A percentile compares a stretch with the other conserved stretches of the same genome.
phyloP scores from a whole-genome alignment of 2,797 vertebrate genomes.

The Salarias fasciatus region DNA sequence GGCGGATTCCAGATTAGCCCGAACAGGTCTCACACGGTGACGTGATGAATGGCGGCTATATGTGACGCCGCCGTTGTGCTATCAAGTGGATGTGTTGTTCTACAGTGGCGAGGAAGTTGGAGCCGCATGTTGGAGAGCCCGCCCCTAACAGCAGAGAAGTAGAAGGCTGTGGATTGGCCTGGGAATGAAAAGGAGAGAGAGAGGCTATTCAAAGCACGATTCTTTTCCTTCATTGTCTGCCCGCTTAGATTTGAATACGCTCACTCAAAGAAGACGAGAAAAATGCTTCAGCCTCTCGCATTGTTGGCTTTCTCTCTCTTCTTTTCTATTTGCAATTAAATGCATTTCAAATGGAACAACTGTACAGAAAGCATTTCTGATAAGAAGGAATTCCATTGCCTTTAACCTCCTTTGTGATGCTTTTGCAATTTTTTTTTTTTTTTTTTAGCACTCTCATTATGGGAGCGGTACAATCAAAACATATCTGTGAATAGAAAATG shows the following conservation, averaged over 20 bases:
- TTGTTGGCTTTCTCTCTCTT: slow-evolving; percentile 82
- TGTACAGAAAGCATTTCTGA: slow-evolving; percentile 85
- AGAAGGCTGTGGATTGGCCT: slow-evolving; percentile 76
- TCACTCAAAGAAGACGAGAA: slow-evolving; percentile 82
- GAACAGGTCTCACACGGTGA: slow-evolving; percentile 23
- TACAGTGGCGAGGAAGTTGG: slow-evolving; percentile 66
- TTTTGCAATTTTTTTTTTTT: slow-evolving; percentile 83
- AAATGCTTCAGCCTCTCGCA: slow-evolving; percentile 82
- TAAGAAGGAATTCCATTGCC: slow-evolving; percentile 84
- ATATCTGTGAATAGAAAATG: slow-evolving; percentile 80
- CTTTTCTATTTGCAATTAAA: slow-evolving; percentile 90
- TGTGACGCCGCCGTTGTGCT: slow-evolving; percentile 38
- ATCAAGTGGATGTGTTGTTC: slow-evolving; percentile 73
- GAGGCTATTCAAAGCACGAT: slow-evolving; percentile 85
- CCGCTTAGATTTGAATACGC: slow-evolving; percentile 83
- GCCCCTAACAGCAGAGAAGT: slow-evolving; percentile 65
- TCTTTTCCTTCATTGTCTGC: slow-evolving; percentile 81
- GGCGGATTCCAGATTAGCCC: slow-evolving; percentile 18
- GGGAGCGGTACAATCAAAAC: slow-evolving; percentile 82
- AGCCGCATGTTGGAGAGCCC: slow-evolving; percentile 63
- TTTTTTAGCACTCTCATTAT: slow-evolving; percentile 76
- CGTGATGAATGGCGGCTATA: slow-evolving; percentile 40
- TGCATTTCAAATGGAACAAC: slow-evolving; percentile 89
- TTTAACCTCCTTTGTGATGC: slow-evolving; percentile 83
- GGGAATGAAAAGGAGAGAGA: slow-evolving; percentile 75